These are phyloP conservation scores for Dicentrarchus labrax DNA, from an alignment of 2,113 vertebrate species.

Conservation along the genomic window DNA sequence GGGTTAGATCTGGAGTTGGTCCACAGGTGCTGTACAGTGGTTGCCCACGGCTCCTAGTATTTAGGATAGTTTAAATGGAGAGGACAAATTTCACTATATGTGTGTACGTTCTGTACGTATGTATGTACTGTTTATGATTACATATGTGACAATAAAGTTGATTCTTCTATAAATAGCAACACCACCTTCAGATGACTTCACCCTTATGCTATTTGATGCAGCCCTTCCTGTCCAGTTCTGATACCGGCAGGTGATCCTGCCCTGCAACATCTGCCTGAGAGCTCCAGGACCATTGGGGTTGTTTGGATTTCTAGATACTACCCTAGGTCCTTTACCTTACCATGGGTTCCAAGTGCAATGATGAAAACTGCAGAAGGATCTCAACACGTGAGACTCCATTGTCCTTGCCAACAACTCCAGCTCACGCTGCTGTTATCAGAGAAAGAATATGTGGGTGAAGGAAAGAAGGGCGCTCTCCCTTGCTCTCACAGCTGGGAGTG, in stretches of 20 bases:
- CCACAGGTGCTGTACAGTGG: too few species aligned
- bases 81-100: too few species aligned
- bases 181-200: not conserved
- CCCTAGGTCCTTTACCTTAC: not conserved
- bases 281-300: not conserved
- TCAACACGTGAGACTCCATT: not conserved
- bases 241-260: not conserved
- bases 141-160: too few species aligned
- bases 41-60: too few species aligned
- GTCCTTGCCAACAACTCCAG: not conserved
- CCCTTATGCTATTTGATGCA: not conserved
- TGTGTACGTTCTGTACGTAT: too few species aligned
- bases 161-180: not conserved
- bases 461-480: not conserved
- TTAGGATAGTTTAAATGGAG: too few species aligned
- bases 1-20: too few species aligned
- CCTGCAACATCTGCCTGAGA: not conserved
- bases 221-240: not conserved
- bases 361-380: not conserved
- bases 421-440: conserved; percentile 1
- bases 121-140: too few species aligned
- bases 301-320: not conserved
- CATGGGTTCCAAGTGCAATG: not conserved
- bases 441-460: not conserved
- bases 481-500: not conserved